Evolutionary conservation across 1,140 invertebrate genomes (phyloP).

Genomic region (Nasonia vitripennis): DNA sequence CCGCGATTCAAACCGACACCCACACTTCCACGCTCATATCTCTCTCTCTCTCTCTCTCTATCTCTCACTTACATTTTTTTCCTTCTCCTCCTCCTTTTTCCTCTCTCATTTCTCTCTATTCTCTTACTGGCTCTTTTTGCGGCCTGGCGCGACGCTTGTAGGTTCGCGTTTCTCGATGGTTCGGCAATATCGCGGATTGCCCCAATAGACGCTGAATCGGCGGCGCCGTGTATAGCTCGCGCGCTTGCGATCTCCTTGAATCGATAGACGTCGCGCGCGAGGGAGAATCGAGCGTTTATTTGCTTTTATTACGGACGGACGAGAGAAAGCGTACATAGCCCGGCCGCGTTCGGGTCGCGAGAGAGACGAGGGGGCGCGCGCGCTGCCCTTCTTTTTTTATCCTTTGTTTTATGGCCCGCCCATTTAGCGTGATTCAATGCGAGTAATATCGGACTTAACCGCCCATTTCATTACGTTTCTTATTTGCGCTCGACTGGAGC

Average conservation of each 20-base stretch:
- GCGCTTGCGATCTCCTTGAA: conserved; percentile 1
- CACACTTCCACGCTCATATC: background rate
- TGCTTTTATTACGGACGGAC: background rate
- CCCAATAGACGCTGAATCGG: conserved; percentile 30
- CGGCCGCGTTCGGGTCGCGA: background rate
- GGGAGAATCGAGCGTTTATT: conserved; percentile 9
- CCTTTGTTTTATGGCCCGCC: background rate
- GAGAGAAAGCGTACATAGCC: background rate
- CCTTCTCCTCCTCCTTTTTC: too few relatives aligned
- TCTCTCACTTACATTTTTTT: background rate
- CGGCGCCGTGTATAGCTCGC: background rate
- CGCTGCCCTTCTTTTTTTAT: background rate
- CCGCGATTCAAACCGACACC: background rate
- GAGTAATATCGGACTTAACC: background rate
- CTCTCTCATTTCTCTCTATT: conserved; percentile 6
- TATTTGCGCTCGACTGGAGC: background rate
- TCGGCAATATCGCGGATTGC: conserved; percentile 16
- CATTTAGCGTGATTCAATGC: conserved; percentile 8
- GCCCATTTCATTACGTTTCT: conserved; percentile 1
- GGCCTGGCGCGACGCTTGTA: background rate
- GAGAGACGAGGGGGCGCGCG: background rate
- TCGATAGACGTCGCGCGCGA: conserved; percentile 7
- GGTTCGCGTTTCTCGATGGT: background rate
- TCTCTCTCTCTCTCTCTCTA: conserved; percentile 1
- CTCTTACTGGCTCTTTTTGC: conserved; percentile 4